A percentile compares a stretch with the other conserved stretches of the same genome.
phyloP scores from a whole-genome alignment of 2,113 vertebrate genomes.

The Elephantulus edwardii region DNA sequence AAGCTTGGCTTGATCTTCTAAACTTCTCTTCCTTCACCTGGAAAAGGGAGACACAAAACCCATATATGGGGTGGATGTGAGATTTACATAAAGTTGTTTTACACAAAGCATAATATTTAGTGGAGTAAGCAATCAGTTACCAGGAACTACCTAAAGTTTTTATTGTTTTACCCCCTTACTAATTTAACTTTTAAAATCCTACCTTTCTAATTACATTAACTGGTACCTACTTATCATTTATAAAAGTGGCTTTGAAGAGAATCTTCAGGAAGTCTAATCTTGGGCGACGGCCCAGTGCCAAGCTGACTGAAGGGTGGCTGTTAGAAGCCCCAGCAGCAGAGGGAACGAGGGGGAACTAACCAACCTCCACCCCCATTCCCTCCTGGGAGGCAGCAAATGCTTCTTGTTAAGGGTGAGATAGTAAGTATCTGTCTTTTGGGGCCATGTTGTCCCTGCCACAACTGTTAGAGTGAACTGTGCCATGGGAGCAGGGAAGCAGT shows the following conservation, averaged over 20 bases:
- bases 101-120: not conserved
- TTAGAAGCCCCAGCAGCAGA: not conserved
- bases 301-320: not conserved
- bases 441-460: too few species aligned
- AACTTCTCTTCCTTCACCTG: not conserved
- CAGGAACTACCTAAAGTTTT: not conserved
- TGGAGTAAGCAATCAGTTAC: not conserved
- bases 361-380: not conserved
- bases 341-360: not conserved
- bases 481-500: not conserved
- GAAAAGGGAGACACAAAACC: not conserved
- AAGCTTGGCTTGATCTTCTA: not conserved
- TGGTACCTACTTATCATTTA: not conserved
- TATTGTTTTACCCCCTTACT: not conserved
- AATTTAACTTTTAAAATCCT: conserved; percentile 12
- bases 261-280: conserved; percentile 12
- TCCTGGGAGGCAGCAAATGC: not conserved
- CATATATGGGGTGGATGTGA: not conserved
- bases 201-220: not conserved
- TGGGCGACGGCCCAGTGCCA: not conserved
- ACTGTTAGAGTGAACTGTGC: not conserved
- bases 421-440: not conserved
- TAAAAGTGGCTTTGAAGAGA: not conserved
- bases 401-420: not conserved
- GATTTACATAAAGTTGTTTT: not conserved